Evolutionary conservation across 2,113 vertebrate species (phyloP), one percentile per base, ranked within the genome.

Genomic region (Poeciliopsis retropinna): DNA sequence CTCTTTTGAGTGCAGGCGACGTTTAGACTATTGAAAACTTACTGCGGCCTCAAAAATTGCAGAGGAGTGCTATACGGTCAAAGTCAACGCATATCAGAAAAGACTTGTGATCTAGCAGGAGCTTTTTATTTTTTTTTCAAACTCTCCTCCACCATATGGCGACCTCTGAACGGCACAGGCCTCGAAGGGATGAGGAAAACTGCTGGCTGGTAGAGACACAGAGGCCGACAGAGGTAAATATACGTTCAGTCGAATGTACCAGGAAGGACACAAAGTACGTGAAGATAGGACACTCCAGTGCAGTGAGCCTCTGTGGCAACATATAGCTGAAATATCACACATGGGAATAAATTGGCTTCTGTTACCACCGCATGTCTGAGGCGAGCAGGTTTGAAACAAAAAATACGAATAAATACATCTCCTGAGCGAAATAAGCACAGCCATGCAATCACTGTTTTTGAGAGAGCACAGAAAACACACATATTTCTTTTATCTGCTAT

Each of bases 91-190:
- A 28, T 57, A 57, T 54, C 67, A 79, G 81, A 80, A 74, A 65
- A 73, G 28, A 57, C 30, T 69, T 61, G 71, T 72, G 83, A 85
- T 79, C 82, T 57, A 72, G 85, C 68, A 68, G 69, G 62, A 78
- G 44, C 72, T 34, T 10, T 34, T 34, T 9, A n/a, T n/a, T 34
- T 37, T 37, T 37, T 64, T 66, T 29, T 31, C 63, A 63, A 83
- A 44, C 76, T 82, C 72, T 57, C 28, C 31, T n/a, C 12, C 67
- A 10, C 83, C 89, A 87, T 91, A 86, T 87, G 91, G 88, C 81
- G 83, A 87, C 90, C 91, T 87, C 77, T 22, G 61, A 41, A n/a
- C 60, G 41, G 30, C 54, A 11, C 29, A 19, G 75, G 79, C 67
- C 81, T 84, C 76, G 4, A 64, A 78, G 87, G 76, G 72, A 80